Evolutionary conservation across 1,140 invertebrate genomes (phyloP).

Genomic region (Rhopalosiphum maidis): DNA sequence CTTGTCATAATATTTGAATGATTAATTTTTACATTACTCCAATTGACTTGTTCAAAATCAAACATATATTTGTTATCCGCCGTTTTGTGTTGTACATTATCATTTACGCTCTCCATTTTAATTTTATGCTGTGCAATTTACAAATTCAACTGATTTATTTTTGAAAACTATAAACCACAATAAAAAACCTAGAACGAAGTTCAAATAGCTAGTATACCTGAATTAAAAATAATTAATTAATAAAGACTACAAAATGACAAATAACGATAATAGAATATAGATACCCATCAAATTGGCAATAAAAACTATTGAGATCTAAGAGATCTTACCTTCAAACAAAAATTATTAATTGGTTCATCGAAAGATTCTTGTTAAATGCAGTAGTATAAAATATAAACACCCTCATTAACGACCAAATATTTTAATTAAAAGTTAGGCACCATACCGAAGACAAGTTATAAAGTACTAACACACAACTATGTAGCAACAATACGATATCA

Average conservation of each 20-base stretch:
- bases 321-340: not conserved
- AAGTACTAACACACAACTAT: no score
- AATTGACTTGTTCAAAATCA: constrained; percentile 31
- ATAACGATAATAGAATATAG: no score
- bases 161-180: not conserved
- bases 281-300: no score
- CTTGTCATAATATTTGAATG: not conserved
- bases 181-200: not conserved
- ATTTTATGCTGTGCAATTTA: not conserved
- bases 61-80: not conserved
- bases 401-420: no score
- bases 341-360: not conserved
- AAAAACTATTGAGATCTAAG: no score
- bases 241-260: no score
- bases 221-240: not conserved
- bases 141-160: no score
- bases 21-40: not conserved
- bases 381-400: no score
- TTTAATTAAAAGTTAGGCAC: not conserved
- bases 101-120: not conserved
- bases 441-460: not conserved
- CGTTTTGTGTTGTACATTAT: not conserved
- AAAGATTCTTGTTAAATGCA: no score
- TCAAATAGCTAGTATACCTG: not conserved
- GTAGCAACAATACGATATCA: not conserved